These are phyloP conservation scores for Andrena fulva DNA, from an alignment of 2,888 invertebrate genomes.

Conservation along the genomic window DNA sequence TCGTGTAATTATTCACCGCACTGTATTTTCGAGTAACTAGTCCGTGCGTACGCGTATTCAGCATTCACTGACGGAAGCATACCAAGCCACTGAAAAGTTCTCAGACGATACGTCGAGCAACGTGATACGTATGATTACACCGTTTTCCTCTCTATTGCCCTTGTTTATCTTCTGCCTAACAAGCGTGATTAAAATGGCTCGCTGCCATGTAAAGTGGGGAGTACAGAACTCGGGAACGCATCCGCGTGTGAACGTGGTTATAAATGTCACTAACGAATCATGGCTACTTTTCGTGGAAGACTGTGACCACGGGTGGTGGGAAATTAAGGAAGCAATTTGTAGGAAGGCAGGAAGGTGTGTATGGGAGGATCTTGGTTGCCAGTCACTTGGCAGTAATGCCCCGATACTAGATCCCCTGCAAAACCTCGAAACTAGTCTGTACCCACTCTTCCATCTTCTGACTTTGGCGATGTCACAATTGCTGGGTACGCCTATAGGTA, in stretches of 20 bases:
- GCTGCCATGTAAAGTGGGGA: neutral
- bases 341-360: no score
- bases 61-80: neutral
- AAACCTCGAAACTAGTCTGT: no score
- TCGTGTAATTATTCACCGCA: neutral
- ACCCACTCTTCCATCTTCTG: no score
- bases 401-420: no score
- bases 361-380: no score
- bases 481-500: no score
- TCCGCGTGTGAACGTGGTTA: neutral
- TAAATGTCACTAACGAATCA: neutral
- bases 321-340: no score
- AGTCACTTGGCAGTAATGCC: no score
- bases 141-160: neutral
- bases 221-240: neutral
- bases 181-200: neutral
- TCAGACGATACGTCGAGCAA: neutral
- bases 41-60: neutral
- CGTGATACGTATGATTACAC: slow-evolving; percentile 5
- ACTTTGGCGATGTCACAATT: no score
- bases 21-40: neutral
- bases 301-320: no score
- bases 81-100: slow-evolving; percentile 7
- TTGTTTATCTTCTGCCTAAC: slow-evolving; percentile 5
- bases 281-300: neutral